Evolutionary conservation across 2,888 invertebrate genomes (phyloP).

Genomic region (Dryomyza anilis): DNA sequence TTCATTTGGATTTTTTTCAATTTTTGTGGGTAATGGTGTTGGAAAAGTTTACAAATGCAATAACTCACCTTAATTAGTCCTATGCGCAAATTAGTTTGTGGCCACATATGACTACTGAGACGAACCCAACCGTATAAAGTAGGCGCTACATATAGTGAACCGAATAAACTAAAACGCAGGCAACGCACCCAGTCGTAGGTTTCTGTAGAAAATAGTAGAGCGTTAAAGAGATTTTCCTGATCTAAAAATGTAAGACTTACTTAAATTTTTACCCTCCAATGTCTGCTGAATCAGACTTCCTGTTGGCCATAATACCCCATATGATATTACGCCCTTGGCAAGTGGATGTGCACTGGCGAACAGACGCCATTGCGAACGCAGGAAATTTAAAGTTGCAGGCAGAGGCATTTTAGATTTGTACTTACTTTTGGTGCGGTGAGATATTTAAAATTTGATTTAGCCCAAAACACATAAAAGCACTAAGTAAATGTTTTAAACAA

Average conservation of each 20-base stretch:
- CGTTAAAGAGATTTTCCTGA: too few species aligned
- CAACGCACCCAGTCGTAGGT: constrained; percentile 72
- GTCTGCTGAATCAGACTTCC: constrained; percentile 76
- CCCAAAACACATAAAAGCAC: too few species aligned
- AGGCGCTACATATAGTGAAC: constrained; percentile 79
- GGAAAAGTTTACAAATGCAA: not conserved
- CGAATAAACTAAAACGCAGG: constrained; percentile 75
- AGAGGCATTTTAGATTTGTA: constrained; percentile 3
- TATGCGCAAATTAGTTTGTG: constrained; percentile 70
- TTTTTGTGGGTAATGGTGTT: not conserved
- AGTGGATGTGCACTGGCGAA: constrained; percentile 53
- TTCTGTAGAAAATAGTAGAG: constrained; percentile 51
- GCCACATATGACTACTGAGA: constrained; percentile 76
- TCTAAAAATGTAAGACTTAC: too few species aligned
- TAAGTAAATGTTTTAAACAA: too few species aligned
- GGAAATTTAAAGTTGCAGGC: constrained; percentile 30
- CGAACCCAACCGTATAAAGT: constrained; percentile 80
- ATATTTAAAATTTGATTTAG: too few species aligned
- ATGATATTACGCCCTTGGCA: constrained; percentile 69
- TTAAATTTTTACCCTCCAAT: constrained; percentile 68
- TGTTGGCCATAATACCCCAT: constrained; percentile 73
- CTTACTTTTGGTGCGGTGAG: too few species aligned
- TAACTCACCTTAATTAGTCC: constrained; percentile 71
- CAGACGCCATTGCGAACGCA: constrained; percentile 36
- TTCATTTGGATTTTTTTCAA: not conserved